Percentiles rank a stretch among this genome's conserved stretches.
phyloP scores from a whole-genome alignment of 92 coral and sea anemone species.

The Porites cylindrica region DNA sequence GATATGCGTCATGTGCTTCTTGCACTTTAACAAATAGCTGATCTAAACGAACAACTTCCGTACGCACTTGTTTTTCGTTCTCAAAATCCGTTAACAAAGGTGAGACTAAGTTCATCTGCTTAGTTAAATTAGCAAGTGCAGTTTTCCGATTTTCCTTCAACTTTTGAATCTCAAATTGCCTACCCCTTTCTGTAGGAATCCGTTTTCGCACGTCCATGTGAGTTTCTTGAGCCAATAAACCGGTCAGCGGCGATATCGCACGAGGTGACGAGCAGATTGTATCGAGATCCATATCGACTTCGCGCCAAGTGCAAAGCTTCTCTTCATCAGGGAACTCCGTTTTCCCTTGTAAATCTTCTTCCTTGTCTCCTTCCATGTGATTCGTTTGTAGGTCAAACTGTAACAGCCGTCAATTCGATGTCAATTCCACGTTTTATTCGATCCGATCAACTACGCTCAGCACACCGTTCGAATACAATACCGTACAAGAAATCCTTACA shows the following conservation, averaged over 20 bases:
- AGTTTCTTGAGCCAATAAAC: conserved; percentile 34
- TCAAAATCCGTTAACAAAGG: conserved; percentile 39
- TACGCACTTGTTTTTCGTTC: conserved; percentile 54
- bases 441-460: too few relatives aligned
- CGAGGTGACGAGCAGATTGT: conserved; percentile 3
- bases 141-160: conserved; percentile 45
- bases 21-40: conserved; percentile 44
- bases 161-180: conserved; percentile 50
- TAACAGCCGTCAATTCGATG: too few relatives aligned
- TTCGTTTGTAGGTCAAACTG: too few relatives aligned
- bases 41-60: conserved; percentile 41
- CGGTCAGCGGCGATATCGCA: conserved; percentile 25
- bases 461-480: too few relatives aligned
- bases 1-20: conserved; percentile 25
- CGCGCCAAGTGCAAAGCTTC: not conserved
- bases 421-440: too few relatives aligned
- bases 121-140: conserved; percentile 54
- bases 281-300: not conserved
- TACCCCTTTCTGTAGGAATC: conserved; percentile 39
- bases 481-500: too few relatives aligned
- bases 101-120: conserved; percentile 42
- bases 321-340: too few relatives aligned
- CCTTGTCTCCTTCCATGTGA: not conserved
- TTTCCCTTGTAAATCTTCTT: not conserved
- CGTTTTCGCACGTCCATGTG: conserved; percentile 18